These are phyloP conservation scores for Bimastos eiseni DNA, from an alignment of 2,888 invertebrate genomes.

Conservation along the genomic window DNA sequence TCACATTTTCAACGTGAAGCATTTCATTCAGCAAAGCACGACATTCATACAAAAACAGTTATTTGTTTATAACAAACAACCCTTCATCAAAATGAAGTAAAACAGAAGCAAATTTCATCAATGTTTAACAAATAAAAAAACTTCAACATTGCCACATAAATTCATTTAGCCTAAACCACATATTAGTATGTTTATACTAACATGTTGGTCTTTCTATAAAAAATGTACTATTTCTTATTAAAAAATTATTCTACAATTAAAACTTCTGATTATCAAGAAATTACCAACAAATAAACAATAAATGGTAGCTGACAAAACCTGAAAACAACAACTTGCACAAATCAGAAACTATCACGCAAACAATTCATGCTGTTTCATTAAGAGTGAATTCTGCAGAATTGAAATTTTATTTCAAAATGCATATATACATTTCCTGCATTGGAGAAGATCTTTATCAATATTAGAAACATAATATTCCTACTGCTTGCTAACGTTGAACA, in stretches of 20 bases:
- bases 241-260: not conserved
- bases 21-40: not conserved
- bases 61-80: not conserved
- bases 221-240: not conserved
- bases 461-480: not conserved
- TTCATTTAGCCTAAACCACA: not conserved
- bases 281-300: not conserved
- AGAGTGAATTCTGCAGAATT: not conserved
- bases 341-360: not conserved
- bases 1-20: not conserved
- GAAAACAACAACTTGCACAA: not conserved
- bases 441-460: not conserved
- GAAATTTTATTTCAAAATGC: not conserved
- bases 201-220: not conserved
- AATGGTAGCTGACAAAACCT: not conserved
- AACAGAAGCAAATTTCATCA: not conserved
- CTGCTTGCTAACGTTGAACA: not conserved
- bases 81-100: not conserved
- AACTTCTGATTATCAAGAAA: not conserved
- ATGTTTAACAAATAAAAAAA: not conserved
- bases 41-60: not conserved
- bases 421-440: not conserved
- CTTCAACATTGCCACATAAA: not conserved
- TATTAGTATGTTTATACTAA: not conserved
- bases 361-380: not conserved